Base-by-base conservation (phyloP, 1,140 invertebrate genomes). In the Penaeus indicus region DNA sequence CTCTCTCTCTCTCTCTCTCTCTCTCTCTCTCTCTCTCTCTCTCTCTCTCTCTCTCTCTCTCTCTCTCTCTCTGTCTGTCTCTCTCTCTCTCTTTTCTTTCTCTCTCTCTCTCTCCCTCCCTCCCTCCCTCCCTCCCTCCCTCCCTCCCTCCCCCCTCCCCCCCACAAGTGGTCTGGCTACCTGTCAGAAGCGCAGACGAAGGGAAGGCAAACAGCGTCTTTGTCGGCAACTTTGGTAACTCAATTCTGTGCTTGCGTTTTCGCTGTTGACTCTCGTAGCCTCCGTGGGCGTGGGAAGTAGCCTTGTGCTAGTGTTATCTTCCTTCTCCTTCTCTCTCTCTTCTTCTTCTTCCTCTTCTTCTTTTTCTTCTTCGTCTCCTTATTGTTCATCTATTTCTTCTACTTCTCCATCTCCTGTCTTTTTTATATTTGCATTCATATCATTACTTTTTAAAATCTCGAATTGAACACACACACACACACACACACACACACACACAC, bases 131-230 rank as follows among this genome's bases (percentile, higher is more conserved):
- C 42, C n/a, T 27, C 60, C 38, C 81, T 32, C 60, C 64, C 60
- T 32, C 60, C 47, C 69, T 60, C 83, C 60, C 22, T 47, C 38
- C n/a, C 78, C 54, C 78, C 38, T 38, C 54, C 78, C 38, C 78
- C 25, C 32, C 75, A 13, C 25, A 78, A 21, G 38, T 47, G 42
- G 42, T 10, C 42, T 5, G 42, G 42, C 42, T 47, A 47, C 42
- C 42, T 47, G 42, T 47, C 42, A 47, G 42, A 47, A 47, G 62
- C 81, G 62, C 61, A 61, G 8, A 32, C 10, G 81, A 10, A 38
- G 27, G 22, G 32, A 64, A 67, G 81, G 25, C 25, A 32, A 67
- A 32, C 19, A 83, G 42, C 3, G 42, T 10, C 42, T 10, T 47
- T 3, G 42, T 3, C 42, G 42, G 42, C 42, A 10, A 47, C 42